Evolutionary conservation across 2,888 invertebrate species (phyloP).

Genomic region (Pomacea canaliculata): DNA sequence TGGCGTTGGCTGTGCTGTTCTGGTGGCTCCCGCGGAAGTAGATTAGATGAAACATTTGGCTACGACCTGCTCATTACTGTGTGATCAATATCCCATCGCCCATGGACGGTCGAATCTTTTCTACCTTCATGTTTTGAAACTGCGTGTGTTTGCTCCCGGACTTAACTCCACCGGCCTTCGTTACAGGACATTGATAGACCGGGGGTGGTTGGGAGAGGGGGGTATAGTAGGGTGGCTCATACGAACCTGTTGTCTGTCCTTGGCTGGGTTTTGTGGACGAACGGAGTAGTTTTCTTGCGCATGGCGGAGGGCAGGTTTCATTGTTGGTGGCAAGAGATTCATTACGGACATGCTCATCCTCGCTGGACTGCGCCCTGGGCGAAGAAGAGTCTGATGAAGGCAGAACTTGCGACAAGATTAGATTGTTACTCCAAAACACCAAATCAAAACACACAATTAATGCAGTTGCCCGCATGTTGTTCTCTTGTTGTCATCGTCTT

Average conservation of each 20-base stretch:
- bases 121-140: background rate
- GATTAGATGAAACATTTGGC: background rate
- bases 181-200: background rate
- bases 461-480: too few species aligned
- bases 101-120: background rate
- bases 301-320: background rate
- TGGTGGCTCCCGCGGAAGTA: background rate
- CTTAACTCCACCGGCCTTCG: background rate
- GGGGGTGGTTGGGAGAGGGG: background rate
- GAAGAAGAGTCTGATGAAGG: too few species aligned
- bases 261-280: background rate
- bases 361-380: too few species aligned
- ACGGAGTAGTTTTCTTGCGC: background rate
- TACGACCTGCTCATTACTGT: constrained; percentile 1
- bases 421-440: too few species aligned
- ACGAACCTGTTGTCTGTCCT: background rate
- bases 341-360: too few species aligned
- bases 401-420: too few species aligned
- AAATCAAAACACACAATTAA: too few species aligned
- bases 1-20: background rate
- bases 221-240: too few species aligned
- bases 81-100: background rate
- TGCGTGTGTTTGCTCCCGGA: background rate
- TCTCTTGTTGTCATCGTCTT: too few species aligned
- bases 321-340: too few species aligned